Conservation (phyloP, 2,888 invertebrate species). For the Eupithecia tripunctaria region DNA sequence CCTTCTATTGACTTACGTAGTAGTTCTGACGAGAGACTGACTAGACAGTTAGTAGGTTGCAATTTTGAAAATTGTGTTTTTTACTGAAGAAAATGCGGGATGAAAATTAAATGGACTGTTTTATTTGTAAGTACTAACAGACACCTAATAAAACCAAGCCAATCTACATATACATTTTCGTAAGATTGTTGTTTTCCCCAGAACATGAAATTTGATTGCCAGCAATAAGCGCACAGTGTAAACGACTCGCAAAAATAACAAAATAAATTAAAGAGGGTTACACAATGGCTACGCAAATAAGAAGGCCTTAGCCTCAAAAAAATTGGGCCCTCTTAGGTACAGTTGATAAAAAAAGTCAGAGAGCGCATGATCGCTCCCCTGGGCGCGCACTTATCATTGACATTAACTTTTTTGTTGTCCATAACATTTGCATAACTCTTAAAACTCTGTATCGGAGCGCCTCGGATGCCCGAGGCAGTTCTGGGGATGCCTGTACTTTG, state of each 20-base stretch:
- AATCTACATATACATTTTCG: conserved; percentile 35
- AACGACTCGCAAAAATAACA: conserved; percentile 58
- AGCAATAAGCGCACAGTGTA: conserved; percentile 52
- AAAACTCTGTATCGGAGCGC: conserved; percentile 73
- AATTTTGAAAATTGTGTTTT: not conserved
- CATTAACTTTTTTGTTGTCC: conserved; percentile 84
- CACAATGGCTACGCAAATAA: conserved; percentile 64
- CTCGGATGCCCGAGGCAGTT: conserved; percentile 71
- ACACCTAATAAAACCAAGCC: conserved; percentile 30
- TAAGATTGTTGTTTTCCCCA: conserved; percentile 47
- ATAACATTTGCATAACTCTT: conserved; percentile 84
- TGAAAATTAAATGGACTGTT: conserved; percentile 11
- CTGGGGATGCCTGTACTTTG: conserved; percentile 76
- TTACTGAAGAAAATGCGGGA: not conserved
- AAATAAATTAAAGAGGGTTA: conserved; percentile 70
- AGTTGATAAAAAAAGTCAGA: conserved; percentile 54
- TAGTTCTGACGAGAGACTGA: no score
- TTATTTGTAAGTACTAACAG: conserved; percentile 11
- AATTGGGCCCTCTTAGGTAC: conserved; percentile 23
- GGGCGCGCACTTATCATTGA: conserved; percentile 81
- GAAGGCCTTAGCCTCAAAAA: conserved; percentile 49
- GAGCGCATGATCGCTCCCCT: conserved; percentile 70
- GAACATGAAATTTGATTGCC: conserved; percentile 54
- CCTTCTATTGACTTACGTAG: not conserved
- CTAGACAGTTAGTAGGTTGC: no score